These are phyloP conservation scores for Xenopus petersii DNA, from an alignment of 2,797 vertebrate species.

Conservation along the genomic window DNA sequence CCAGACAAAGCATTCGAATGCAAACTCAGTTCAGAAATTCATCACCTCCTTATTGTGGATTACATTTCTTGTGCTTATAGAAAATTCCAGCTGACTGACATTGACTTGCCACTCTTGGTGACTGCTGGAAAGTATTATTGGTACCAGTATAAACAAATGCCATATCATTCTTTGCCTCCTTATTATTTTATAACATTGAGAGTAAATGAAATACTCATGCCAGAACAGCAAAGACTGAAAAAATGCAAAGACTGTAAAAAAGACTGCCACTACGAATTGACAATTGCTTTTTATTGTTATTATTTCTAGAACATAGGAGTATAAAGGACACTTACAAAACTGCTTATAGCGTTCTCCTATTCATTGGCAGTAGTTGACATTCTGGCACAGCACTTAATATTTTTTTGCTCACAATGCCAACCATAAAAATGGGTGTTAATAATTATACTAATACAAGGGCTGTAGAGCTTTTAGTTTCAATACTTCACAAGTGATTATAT, in stretches of 20 bases:
- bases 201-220: constrained; percentile 46
- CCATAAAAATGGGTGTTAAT: too few species aligned
- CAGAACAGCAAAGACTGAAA: background rate
- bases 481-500: too few species aligned
- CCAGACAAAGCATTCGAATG: constrained; percentile 78
- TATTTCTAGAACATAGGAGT: background rate
- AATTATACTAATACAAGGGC: too few species aligned
- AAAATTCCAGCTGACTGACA: constrained; percentile 74
- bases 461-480: too few species aligned
- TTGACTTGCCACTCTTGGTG: constrained; percentile 63
- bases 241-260: too few species aligned
- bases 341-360: background rate
- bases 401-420: too few species aligned
- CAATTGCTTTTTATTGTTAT: background rate
- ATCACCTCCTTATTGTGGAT: constrained; percentile 75
- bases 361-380: background rate
- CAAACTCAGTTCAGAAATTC: constrained; percentile 76
- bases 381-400: too few species aligned
- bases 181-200: constrained; percentile 25
- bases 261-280: background rate
- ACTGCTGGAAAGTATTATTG: constrained; percentile 60
- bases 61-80: constrained; percentile 71
- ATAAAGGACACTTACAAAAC: background rate
- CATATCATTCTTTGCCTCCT: constrained; percentile 44
- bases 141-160: constrained; percentile 61